phyloP scores from a whole-genome alignment of 2,113 vertebrate species.

The Thryonomys swinderianus region DNA sequence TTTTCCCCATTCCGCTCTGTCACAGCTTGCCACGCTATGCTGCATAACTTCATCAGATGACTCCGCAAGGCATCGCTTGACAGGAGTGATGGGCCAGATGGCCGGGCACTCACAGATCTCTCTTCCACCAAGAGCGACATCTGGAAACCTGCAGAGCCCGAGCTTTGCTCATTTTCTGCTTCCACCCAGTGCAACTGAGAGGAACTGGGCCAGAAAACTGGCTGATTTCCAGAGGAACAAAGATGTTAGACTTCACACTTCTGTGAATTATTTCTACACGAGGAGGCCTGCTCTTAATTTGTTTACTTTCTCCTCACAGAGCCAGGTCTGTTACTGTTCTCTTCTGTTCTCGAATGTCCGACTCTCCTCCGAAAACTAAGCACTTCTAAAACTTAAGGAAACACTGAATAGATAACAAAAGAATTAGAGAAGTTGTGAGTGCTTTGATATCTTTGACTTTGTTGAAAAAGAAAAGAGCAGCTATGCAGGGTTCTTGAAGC shows the following conservation, averaged over 20 bases:
- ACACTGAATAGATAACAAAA: background rate
- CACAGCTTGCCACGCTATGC: conserved; percentile 55
- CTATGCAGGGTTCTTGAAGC: background rate
- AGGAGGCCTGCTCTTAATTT: conserved; percentile 23
- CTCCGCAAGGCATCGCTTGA: conserved; percentile 69
- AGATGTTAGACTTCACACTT: background rate
- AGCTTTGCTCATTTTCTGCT: conserved; percentile 71
- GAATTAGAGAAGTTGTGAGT: background rate
- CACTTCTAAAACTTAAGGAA: background rate
- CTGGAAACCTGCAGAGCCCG: conserved; percentile 68
- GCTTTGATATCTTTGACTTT: background rate
- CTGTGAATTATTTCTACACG: conserved; percentile 14
- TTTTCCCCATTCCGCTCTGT: conserved; percentile 8
- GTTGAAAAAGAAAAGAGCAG: background rate
- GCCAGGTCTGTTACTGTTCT: background rate
- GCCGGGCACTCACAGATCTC: conserved; percentile 62
- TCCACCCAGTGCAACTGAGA: conserved; percentile 60
- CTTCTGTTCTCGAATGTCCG: background rate
- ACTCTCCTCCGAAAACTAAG: conserved; percentile 11
- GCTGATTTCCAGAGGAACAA: conserved; percentile 46
- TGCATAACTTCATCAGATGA: conserved; percentile 73
- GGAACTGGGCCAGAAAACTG: conserved; percentile 58
- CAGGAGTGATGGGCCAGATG: conserved; percentile 81
- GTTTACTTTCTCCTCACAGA: conserved; percentile 3
- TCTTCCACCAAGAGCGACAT: conserved; percentile 69